Evolutionary conservation across 30 jellyfish, hydroid and myxozoan species (phyloP), one percentile per base, ranked within the genome.

Genomic region (Nemopilema nomurai): DNA sequence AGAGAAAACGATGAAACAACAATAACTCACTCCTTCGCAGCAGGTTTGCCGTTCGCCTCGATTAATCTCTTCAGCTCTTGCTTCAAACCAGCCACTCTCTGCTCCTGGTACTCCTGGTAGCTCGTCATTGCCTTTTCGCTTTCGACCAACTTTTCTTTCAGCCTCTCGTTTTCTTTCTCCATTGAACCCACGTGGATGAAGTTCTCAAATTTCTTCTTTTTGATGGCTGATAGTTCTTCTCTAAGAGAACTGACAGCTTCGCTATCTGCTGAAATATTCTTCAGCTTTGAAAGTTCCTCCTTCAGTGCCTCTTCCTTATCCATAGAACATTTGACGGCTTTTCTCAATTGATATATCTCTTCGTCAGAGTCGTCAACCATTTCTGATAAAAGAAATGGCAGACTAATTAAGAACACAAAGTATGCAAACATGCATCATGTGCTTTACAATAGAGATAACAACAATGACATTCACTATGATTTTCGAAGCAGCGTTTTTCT

Each of bases 41-140:
- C 6, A 16, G 78, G 32, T 68, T 70, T 20, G 17, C 28, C 29
- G 30, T n/a, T 51, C 33, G 18, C 64, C 71, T 83, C 86, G 16
- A 57, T 77, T 50, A 83, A 23, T 51, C 51, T 52, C 9, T 74
- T 72, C 33, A 83, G 53, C 41, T 83, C 86, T 19, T 77, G 65
- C 69, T 81, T 81, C 53, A 81, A 51, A 9, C 71, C 81, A 7
- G 87, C 81, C 23, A 83, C 86, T 57, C 92, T 52, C 29, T 73
- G 63, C 31, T 83, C 92, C 18, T 83, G 92, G 62, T 83, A 83
- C 65, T 71, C 83, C 69, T 81, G 77, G 27, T 81, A 66, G 20
- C 67, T 62, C 0, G 19, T 41, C 49, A 77, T 41, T 21, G 74
- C 92, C 17, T 57, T 67, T 18, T 83, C 86, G 16, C 51, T 74